These are phyloP conservation scores for Micromesistius poutassou DNA, from an alignment of 2,797 vertebrate species.

Conservation along the genomic window DNA sequence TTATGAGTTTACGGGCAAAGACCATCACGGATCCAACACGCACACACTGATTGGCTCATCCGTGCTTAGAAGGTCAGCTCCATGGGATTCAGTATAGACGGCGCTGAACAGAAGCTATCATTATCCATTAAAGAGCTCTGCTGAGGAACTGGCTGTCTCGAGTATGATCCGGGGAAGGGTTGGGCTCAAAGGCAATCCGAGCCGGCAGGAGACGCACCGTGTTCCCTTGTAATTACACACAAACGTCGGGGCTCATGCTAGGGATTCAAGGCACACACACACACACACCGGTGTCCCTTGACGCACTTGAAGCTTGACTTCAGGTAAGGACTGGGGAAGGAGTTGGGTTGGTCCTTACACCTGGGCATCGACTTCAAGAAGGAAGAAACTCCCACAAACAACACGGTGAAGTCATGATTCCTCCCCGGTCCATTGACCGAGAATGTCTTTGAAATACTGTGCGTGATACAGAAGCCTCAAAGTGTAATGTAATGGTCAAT, in stretches of 20 bases:
- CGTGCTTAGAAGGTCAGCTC: conserved; percentile 16
- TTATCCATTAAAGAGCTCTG: conserved; percentile 30
- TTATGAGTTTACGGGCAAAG: neutral
- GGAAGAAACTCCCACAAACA: neutral
- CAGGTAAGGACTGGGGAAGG: neutral
- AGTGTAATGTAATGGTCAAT: neutral
- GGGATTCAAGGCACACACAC: conserved; percentile 9
- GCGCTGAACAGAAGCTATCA: conserved; percentile 28
- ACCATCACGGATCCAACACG: neutral
- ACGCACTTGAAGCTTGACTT: conserved; percentile 22
- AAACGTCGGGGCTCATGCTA: conserved; percentile 3
- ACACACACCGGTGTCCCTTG: conserved; percentile 22
- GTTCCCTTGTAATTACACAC: conserved; percentile 23
- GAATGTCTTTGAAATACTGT: neutral
- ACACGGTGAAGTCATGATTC: neutral
- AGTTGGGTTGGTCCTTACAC: neutral
- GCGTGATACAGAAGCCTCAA: neutral
- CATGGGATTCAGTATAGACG: conserved; percentile 15
- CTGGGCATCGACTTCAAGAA: neutral
- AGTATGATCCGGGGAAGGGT: neutral
- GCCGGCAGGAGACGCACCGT: conserved; percentile 4
- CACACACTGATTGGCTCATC: neutral
- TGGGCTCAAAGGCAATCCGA: conserved; percentile 7
- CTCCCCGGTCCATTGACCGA: neutral
- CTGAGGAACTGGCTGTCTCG: conserved; percentile 5